Evolutionary conservation across 2,113 vertebrate genomes (phyloP).

Genomic region (Pseudopipra pipra): DNA sequence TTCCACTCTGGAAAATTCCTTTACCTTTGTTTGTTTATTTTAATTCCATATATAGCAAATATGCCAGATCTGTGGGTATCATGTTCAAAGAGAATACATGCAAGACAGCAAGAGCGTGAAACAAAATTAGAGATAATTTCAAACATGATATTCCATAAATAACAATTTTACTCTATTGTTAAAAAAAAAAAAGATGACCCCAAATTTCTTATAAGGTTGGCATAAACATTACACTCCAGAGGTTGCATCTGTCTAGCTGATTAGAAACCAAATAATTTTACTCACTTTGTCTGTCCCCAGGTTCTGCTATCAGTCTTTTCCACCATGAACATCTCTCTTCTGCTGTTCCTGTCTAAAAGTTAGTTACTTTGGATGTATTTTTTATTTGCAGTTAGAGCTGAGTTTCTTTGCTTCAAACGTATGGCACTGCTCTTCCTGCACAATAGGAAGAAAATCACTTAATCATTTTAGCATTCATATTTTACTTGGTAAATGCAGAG

Average conservation of each 20-base stretch:
- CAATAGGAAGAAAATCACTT: background rate
- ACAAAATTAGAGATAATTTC: constrained; percentile 28
- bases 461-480: constrained; percentile 15
- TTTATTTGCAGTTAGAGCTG: background rate
- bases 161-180: background rate
- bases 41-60: constrained; percentile 29
- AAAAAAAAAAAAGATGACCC: background rate
- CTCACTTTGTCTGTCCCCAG: background rate
- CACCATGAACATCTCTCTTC: background rate
- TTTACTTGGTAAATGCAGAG: background rate
- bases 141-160: background rate
- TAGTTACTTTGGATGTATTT: background rate
- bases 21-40: constrained; percentile 53
- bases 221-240: background rate
- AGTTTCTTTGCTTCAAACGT: background rate
- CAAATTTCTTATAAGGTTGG: background rate
- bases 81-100: constrained; percentile 52
- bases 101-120: constrained; percentile 27
- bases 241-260: background rate
- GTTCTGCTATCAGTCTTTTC: background rate
- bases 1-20: constrained; percentile 11
- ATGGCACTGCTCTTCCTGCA: background rate
- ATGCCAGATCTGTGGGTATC: background rate
- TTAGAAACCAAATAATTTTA: background rate
- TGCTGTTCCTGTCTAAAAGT: background rate